Conservation (phyloP, 2,888 invertebrate genomes). For the Epistrophe eligans region DNA sequence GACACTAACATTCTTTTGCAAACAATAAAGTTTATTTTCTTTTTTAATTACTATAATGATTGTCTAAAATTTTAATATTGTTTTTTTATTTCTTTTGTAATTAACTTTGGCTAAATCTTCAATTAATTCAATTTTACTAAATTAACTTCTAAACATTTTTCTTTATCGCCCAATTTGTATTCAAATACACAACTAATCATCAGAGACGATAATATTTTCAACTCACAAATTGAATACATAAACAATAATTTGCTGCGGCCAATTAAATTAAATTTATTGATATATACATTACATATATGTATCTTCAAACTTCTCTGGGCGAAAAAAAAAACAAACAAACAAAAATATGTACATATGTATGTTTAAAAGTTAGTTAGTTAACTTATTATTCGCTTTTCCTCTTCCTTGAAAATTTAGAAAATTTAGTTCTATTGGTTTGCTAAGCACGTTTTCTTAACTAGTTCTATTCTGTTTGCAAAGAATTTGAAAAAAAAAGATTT, state of each 20-base stretch:
- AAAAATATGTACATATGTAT: not conserved
- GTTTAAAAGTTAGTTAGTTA: not conserved
- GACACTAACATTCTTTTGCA: not conserved
- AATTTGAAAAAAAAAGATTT: conserved; percentile 30
- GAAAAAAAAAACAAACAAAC: not conserved
- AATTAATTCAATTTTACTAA: not conserved
- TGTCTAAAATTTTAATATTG: not conserved
- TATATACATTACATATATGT: too few species aligned
- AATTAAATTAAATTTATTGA: conserved; percentile 37
- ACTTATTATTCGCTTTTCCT: conserved; percentile 10
- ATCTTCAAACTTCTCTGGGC: not conserved
- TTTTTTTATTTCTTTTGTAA: not conserved
- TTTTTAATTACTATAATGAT: not conserved
- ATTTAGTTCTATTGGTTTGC: conserved; percentile 57
- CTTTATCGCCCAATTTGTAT: not conserved
- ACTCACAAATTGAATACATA: conserved; percentile 27
- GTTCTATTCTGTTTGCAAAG: conserved; percentile 42
- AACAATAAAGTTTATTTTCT: not conserved
- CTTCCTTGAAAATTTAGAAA: conserved; percentile 5
- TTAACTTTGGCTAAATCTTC: not conserved
- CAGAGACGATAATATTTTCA: not conserved
- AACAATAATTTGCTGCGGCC: conserved; percentile 12
- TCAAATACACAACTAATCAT: not conserved
- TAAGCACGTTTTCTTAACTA: conserved; percentile 58
- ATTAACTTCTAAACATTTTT: not conserved